Base-by-base conservation (phyloP, 2,888 invertebrate species). In the Panopea generosa region DNA sequence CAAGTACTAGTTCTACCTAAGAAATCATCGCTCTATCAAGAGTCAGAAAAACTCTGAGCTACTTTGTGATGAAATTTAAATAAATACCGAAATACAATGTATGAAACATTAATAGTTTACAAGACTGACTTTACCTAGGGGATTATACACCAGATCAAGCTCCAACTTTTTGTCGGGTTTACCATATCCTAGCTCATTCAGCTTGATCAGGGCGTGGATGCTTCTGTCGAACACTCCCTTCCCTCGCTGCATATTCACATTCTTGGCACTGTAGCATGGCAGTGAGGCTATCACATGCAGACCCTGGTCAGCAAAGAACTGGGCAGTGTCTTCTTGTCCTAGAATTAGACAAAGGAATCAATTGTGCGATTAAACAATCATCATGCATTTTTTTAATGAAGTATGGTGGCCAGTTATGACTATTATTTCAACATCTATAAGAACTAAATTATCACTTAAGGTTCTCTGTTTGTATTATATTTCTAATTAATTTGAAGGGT, bases 91-190 rank as follows among this genome's bases (percentile, higher is more conserved):
- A 40, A 16, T 40, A 14, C 4, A 52, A 24, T 16, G 9, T 26
- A 7, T 20, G 7, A 52, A 14, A 14, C 7, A 16, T 7, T 45
- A 20, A 14, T 2, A 3, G 60, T 40, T n/a, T n/a, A n/a, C n/a
- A n/a, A n/a, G n/a, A n/a, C n/a, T n/a, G n/a, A n/a, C n/a, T n/a
- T 65, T 79, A 88, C 88, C 88, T 40, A 86, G 61, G 22, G 88
- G 86, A 68, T 87, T 87, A 49, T 87, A 88, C 6, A 88, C 85
- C 2, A 87, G 79, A 66, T 86, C 86, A 3, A 87, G 56, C 57
- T 74, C 61, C n/a, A 86, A 56, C n/a, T 70, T 82, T 9, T 82
- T 62, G 0, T 66, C 84, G 24, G 69, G 72, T 67, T 73, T 80
- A 1, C 86, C 87, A 66, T 84, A 87, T 0, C 87, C 88, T 1